Base-by-base conservation (phyloP, 2,888 invertebrate species). In the Lathronympha strigana region DNA sequence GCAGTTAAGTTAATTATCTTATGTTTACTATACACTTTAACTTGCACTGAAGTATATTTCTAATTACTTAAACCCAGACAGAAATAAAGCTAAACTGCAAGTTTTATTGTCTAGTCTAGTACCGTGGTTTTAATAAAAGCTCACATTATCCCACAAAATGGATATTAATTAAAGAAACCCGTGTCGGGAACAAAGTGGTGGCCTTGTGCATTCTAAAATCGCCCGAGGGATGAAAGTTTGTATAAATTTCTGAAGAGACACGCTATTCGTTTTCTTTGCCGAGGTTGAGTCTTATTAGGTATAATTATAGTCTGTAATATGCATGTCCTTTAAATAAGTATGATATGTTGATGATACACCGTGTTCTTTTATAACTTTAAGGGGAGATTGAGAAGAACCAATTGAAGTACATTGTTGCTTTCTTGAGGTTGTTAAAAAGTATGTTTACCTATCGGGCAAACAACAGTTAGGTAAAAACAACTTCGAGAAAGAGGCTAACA, bases 121-220 rank as follows among this genome's bases (percentile, higher is more conserved):
- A 8, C 17, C 9, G 40, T n/a, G 43, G 45, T 19, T 31, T 57
- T 40, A 62, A 36, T 54, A 53, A 47, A 62, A 47, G 15, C 62
- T 38, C 25, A 19, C 62, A 61, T 62, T 61, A 33, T 17, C 17
- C 53, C 31, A 36, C 33, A 38, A 33, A 45, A 53, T 33, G 45
- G 47, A 36, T 47, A 54, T 38, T 62, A 62, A 54, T 62, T 62
- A 62, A 62, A 45, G 9, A 19, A 51, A 33, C 33, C 9, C 31
- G 6, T 11, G 15, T 13, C 47, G 28, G 33, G 23, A 38, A 62
- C 54, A 47, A 47, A 45, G 53, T 17, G 15, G 9, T 47, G n/a
- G 15, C 33, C 23, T 38, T 28, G 21, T 36, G 47, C 62, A 55
- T n/a, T 38, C 19, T 19, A 43, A 36, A 21, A 28, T 28, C 0